Conservation (phyloP, 2,888 invertebrate species). For the Noctua fimbriata region DNA sequence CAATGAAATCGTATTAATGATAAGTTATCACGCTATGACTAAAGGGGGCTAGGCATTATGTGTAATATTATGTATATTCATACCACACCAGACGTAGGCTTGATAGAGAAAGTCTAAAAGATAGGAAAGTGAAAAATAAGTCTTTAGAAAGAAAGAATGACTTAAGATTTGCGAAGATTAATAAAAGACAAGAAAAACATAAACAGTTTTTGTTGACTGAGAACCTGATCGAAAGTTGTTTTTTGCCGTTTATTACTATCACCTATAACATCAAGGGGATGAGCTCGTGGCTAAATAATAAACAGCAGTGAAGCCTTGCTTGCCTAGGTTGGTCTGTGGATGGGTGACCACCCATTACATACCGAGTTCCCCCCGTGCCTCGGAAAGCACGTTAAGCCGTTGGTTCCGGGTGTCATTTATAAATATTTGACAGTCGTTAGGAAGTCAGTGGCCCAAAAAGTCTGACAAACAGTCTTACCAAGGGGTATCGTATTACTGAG, state of each 20-base stretch:
- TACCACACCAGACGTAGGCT: constrained; percentile 13
- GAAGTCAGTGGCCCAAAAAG: too few species aligned
- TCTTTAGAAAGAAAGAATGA: not conserved
- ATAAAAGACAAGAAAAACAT: constrained; percentile 8
- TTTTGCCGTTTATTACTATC: not conserved
- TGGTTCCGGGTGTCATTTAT: too few species aligned
- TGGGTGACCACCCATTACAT: too few species aligned
- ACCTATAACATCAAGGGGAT: not conserved
- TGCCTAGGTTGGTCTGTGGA: too few species aligned
- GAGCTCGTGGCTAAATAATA: too few species aligned
- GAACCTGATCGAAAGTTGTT: not conserved
- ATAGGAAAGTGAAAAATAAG: constrained; percentile 22
- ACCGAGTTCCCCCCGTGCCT: too few species aligned
- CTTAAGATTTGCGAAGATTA: constrained; percentile 13
- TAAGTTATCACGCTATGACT: constrained; percentile 61
- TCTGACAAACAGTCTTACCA: too few species aligned
- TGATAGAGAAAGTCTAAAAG: constrained; percentile 53
- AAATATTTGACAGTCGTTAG: too few species aligned
- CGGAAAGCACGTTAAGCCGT: too few species aligned
- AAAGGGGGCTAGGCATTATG: constrained; percentile 48
- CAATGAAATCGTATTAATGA: constrained; percentile 53
- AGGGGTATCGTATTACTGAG: too few species aligned
- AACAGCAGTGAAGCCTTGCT: too few species aligned
- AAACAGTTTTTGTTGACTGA: not conserved
- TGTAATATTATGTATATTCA: constrained; percentile 53